Conservation (phyloP, 2,797 vertebrate genomes). For the Epinephelus coioides region DNA sequence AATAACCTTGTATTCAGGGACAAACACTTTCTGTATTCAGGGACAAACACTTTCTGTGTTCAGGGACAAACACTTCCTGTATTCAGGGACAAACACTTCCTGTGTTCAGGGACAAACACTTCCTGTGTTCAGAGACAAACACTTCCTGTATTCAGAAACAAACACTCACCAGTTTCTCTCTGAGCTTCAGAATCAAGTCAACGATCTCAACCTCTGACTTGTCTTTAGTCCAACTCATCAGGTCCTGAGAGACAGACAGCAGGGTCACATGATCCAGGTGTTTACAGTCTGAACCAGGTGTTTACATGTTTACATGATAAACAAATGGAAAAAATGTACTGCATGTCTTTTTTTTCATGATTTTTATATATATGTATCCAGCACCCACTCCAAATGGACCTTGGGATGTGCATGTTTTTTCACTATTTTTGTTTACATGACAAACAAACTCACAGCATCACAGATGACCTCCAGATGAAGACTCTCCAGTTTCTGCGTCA, state of each 20-base stretch:
- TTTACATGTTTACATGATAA: too few relatives aligned
- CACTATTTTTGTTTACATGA: too few relatives aligned
- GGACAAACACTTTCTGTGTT: too few relatives aligned
- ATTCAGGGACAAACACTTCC: background rate
- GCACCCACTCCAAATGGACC: too few relatives aligned
- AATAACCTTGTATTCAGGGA: too few relatives aligned
- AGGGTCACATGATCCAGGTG: background rate
- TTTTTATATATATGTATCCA: too few relatives aligned
- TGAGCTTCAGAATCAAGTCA: constrained; percentile 93
- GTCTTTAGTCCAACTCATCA: constrained; percentile 92
- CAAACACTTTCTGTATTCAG: too few relatives aligned
- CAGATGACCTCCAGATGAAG: constrained; percentile 93
- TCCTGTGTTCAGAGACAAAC: background rate
- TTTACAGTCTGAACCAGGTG: too few relatives aligned
- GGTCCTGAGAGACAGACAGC: constrained; percentile 82
- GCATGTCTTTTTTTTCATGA: too few relatives aligned
- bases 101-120: background rate
- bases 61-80: too few relatives aligned
- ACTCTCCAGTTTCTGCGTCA: constrained; percentile 93
- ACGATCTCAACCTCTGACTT: constrained; percentile 97
- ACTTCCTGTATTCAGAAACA: background rate
- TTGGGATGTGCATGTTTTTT: too few relatives aligned
- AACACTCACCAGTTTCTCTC: constrained; percentile 91
- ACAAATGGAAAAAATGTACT: background rate
- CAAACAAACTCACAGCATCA: constrained; percentile 84